Conservation (phyloP, 2,797 vertebrate species). For the Xenentodon cancila region DNA sequence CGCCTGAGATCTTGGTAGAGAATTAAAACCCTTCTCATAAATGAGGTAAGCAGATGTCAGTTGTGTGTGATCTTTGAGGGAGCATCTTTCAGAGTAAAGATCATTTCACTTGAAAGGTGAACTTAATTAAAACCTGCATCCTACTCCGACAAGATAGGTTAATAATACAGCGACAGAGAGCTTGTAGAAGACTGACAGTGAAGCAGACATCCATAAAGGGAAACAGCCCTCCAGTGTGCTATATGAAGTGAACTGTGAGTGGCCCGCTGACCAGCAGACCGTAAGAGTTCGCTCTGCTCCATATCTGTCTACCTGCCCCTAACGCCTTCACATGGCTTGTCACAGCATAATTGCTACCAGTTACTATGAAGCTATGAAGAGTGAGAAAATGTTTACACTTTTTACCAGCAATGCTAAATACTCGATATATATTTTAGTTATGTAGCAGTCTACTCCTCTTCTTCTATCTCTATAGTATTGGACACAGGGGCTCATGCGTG, state of each 20-base stretch:
- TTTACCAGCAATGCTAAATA: too few relatives aligned
- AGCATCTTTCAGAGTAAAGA: too few relatives aligned
- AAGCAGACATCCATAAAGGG: constrained; percentile 38
- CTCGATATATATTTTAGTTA: not conserved
- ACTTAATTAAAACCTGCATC: not conserved
- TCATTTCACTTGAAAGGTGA: too few relatives aligned
- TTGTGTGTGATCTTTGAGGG: too few relatives aligned
- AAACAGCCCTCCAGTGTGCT: constrained; percentile 37
- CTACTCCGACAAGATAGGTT: constrained; percentile 13
- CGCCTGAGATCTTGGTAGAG: too few relatives aligned
- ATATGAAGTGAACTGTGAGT: constrained; percentile 61
- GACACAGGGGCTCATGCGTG: constrained; percentile 21
- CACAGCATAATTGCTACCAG: constrained; percentile 34
- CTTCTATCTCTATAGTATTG: constrained; percentile 14
- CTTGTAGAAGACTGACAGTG: constrained; percentile 16
- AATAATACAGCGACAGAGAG: not conserved
- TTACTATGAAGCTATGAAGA: constrained; percentile 9
- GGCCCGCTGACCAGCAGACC: constrained; percentile 53
- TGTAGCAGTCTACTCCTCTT: not conserved
- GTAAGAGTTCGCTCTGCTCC: constrained; percentile 65
- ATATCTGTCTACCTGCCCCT: constrained; percentile 62
- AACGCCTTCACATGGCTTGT: constrained; percentile 51
- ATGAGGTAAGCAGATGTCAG: too few relatives aligned
- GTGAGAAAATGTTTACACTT: not conserved
- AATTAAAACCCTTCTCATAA: not conserved